Base-by-base conservation (phyloP, 2,113 vertebrate species). In the Hypomesus transpacificus region DNA sequence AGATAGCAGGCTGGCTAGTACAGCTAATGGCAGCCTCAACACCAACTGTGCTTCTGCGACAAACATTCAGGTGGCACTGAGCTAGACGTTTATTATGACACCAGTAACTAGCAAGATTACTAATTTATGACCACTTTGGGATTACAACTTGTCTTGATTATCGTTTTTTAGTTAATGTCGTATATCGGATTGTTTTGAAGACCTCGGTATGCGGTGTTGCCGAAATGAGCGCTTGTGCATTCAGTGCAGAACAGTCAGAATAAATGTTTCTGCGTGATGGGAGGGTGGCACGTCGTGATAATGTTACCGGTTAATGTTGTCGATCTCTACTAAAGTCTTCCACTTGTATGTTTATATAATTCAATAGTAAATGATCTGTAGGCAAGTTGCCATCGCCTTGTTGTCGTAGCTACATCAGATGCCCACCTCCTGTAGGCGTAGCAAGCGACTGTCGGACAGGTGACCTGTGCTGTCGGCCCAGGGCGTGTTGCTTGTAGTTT, bases 221-320 rank as follows among this genome's bases (percentile, higher is more conserved):
- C 74, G 84, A 80, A 75, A 91, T 89, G 87, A 89, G 87, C 78
- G 86, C 80, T 81, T 26, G 17, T 13, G n/a, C 3, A n/a, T 9
- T 26, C 83, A 85, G 79, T 85, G 84, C 87, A 76, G 28, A 71
- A 81, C 87, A 59, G 62, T 68, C 65, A 63, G 14, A n/a, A 51
- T 5, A 13, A 71, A 24, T n/a, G 58, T 71, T 65, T 31, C 22
- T n/a, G 68, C 28, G 28, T 50, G 21, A 34, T 56, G 17, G 21
- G 26, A 11, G 66, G 52, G 69, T 58, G 50, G 56, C 58, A 61
- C 24, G 54, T 64, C 66, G 39, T 66, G 66, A 65, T 77, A 70
- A 21, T 69, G 72, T 62, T 66, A 77, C 51, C 22, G 13, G 50
- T 26, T 9, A 16, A 68, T 56, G 51, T n/a, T 18, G 14, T 68